A percentile compares a stretch with the other conserved stretches of the same genome.
phyloP scores from a whole-genome alignment of 2,888 invertebrate genomes.

The Itoplectis maculator region DNA sequence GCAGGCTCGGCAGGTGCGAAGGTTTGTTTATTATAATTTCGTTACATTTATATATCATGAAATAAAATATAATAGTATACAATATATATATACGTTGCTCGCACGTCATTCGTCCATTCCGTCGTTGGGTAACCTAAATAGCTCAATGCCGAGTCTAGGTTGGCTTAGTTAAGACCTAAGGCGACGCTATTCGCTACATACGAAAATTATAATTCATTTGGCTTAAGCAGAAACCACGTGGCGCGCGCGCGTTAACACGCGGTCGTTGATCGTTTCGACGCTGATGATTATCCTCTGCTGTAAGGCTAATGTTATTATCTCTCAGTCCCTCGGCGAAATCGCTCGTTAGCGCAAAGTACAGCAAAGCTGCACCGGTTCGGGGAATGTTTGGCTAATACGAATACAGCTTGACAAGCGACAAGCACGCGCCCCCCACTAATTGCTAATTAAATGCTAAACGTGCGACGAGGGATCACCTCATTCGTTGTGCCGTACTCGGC shows the following conservation, averaged over 20 bases:
- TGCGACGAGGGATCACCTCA: background rate
- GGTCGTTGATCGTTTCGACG: conserved; percentile 54
- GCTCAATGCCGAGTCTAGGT: conserved; percentile 21
- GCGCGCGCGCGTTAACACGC: conserved; percentile 26
- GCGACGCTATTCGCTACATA: conserved; percentile 30
- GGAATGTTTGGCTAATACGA: conserved; percentile 65
- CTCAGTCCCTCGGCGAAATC: conserved; percentile 40
- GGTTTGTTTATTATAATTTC: conserved; percentile 43
- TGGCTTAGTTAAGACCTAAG: conserved; percentile 41
- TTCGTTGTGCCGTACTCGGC: background rate
- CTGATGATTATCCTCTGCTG: conserved; percentile 53
- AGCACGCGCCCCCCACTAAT: conserved; percentile 46
- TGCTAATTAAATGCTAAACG: conserved; percentile 57
- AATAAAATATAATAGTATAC: conserved; percentile 36
- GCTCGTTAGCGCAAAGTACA: conserved; percentile 45
- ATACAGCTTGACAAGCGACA: conserved; percentile 57
- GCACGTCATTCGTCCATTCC: conserved; percentile 40
- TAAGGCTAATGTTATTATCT: conserved; percentile 37
- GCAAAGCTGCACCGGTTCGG: conserved; percentile 56
- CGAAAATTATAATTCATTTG: conserved; percentile 61
- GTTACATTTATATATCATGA: conserved; percentile 24
- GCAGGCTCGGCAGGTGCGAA: conserved; percentile 49
- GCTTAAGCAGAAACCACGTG: conserved; percentile 56
- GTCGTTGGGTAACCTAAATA: conserved; percentile 22
- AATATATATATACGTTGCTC: conserved; percentile 41